A percentile compares a stretch with the other conserved stretches of the same genome.
Evolutionary conservation across 2,797 vertebrate species (phyloP).

Genomic region (Hemitrygon akajei): DNA sequence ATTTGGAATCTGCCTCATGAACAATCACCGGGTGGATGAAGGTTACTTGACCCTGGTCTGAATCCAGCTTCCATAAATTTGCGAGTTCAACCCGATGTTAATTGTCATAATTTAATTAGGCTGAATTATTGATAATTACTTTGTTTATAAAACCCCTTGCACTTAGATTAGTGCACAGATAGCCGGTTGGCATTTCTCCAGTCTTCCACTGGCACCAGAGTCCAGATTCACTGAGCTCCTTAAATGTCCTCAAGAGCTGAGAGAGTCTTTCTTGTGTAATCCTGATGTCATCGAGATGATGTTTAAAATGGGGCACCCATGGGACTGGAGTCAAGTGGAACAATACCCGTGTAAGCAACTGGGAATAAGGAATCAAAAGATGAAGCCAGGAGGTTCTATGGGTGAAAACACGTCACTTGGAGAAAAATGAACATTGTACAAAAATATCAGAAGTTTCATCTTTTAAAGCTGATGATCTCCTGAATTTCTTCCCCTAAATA

Average conservation of each 20-base stretch:
- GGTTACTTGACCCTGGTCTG: neutral
- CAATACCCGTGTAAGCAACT: neutral
- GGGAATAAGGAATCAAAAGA: neutral
- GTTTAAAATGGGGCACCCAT: neutral
- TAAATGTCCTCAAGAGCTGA: neutral
- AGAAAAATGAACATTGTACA: neutral
- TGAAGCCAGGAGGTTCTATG: neutral
- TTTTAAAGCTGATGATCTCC: neutral
- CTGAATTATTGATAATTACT: neutral
- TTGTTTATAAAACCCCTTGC: neutral
- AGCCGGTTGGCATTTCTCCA: neutral
- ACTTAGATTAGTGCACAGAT: neutral
- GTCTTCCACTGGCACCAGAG: neutral
- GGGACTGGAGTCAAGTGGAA: neutral
- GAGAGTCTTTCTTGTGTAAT: neutral
- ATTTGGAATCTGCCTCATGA: too few species aligned
- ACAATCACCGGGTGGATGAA: neutral
- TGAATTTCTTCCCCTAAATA: neutral
- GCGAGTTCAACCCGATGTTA: too few species aligned
- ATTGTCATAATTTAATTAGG: neutral
- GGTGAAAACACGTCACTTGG: neutral
- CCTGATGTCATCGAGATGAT: neutral
- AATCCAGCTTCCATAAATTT: neutral
- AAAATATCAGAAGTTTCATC: neutral
- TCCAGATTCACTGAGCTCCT: too few species aligned